These are phyloP conservation scores for Trachymyrmex cornetzi DNA, from an alignment of 1,140 invertebrate species.

Conservation along the genomic window DNA sequence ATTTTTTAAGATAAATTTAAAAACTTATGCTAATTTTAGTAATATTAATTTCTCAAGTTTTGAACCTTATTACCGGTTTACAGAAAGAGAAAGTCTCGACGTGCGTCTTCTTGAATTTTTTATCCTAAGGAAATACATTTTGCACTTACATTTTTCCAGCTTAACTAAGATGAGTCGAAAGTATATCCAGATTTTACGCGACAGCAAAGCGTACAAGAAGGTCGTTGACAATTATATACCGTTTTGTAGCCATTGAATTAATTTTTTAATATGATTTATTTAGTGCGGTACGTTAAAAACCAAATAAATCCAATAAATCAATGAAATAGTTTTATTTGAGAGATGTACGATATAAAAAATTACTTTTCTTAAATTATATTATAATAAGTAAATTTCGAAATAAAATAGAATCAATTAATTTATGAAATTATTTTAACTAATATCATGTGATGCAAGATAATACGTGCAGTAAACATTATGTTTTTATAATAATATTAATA, in stretches of 20 bases:
- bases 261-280: background rate
- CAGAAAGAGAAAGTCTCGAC: constrained; percentile 10
- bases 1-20: background rate
- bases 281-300: background rate
- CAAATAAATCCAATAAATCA: too few relatives aligned
- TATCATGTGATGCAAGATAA: constrained; percentile 12
- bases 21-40: background rate
- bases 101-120: background rate
- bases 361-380: too few relatives aligned
- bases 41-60: background rate
- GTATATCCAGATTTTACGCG: constrained; percentile 10
- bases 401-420: background rate
- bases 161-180: constrained; percentile 2
- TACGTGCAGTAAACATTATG: background rate
- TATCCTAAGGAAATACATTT: background rate
- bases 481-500: background rate
- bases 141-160: constrained; percentile 1
- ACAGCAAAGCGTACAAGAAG: constrained; percentile 15
- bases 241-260: constrained; percentile 25
- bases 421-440: constrained; percentile 3
- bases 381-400: background rate
- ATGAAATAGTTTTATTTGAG: background rate
- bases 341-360: background rate
- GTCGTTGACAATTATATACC: constrained; percentile 51
- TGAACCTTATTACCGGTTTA: background rate